phyloP scores from a whole-genome alignment of 23 tunicate species.

The Trididemnum nubilum region DNA sequence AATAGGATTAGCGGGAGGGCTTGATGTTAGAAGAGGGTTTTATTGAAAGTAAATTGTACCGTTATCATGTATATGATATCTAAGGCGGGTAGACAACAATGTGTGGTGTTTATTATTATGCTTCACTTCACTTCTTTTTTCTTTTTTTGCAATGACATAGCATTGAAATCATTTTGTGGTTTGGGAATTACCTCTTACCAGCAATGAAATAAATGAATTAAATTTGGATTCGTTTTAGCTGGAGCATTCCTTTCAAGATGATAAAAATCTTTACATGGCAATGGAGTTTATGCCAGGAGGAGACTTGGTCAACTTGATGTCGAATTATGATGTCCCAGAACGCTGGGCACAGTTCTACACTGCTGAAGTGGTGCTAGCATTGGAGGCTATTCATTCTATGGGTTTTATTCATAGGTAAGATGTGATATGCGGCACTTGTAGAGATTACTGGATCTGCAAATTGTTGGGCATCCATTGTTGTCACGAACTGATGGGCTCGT shows the following conservation, averaged over 20 bases:
- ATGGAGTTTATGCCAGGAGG: constrained; percentile 99
- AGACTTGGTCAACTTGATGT: constrained; percentile 86
- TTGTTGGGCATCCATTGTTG: background rate
- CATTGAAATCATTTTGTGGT: too few species aligned
- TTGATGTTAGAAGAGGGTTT: too few species aligned
- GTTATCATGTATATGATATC: too few species aligned
- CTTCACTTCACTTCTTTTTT: too few species aligned
- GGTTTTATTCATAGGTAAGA: constrained; percentile 88
- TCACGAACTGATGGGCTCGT: background rate
- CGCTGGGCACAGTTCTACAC: constrained; percentile 94
- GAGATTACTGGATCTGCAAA: background rate
- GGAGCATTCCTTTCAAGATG: constrained; percentile 93
- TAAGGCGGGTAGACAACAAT: too few species aligned
- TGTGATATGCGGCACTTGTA: background rate
- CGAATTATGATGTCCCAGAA: constrained; percentile 93
- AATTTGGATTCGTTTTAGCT: constrained; percentile 50
- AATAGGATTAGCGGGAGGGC: too few species aligned
- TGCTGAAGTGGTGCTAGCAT: constrained; percentile 89
- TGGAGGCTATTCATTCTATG: constrained; percentile 94
- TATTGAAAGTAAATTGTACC: too few species aligned
- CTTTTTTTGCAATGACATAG: too few species aligned
- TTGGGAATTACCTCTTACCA: too few species aligned
- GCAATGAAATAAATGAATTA: too few species aligned
- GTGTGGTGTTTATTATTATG: too few species aligned
- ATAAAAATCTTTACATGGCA: constrained; percentile 84